phyloP scores from a whole-genome alignment of 2,888 invertebrate species.

The Halictus quadricinctus region DNA sequence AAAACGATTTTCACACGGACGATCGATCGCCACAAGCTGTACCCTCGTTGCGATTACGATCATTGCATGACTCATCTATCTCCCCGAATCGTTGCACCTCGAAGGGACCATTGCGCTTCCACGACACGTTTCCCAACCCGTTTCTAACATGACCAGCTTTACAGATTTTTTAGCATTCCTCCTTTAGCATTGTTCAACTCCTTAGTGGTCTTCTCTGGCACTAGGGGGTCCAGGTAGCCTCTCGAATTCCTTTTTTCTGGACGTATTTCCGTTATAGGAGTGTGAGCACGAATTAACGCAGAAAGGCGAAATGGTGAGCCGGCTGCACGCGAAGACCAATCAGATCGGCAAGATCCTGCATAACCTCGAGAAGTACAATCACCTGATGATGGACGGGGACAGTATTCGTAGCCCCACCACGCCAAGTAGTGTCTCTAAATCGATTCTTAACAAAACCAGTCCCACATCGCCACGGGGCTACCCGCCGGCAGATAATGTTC shows the following conservation, averaged over 20 bases:
- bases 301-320: slow-evolving; percentile 97
- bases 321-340: slow-evolving; percentile 96
- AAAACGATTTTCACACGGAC: neutral
- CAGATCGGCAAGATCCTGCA: slow-evolving; percentile 97
- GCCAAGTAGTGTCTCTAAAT: slow-evolving; percentile 72
- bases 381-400: slow-evolving; percentile 86
- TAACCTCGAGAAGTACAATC: slow-evolving; percentile 94
- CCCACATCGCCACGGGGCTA: slow-evolving; percentile 74
- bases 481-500: slow-evolving; percentile 43
- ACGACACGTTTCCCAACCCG: neutral
- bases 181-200: slow-evolving; percentile 7
- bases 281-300: slow-evolving; percentile 97
- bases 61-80: neutral
- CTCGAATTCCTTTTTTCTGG: slow-evolving; percentile 67
- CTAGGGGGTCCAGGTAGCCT: slow-evolving; percentile 12
- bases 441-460: slow-evolving; percentile 74
- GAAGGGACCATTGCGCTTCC: neutral
- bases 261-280: slow-evolving; percentile 87
- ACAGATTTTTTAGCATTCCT: slow-evolving; percentile 51
- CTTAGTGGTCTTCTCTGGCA: slow-evolving; percentile 18
- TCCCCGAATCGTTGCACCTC: neutral
- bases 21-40: neutral
- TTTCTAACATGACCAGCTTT: slow-evolving; percentile 50
- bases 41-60: slow-evolving; percentile 34
- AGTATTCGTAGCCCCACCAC: slow-evolving; percentile 82